Base-by-base conservation (phyloP, 2,113 vertebrate species). In the Sula dactylatra region DNA sequence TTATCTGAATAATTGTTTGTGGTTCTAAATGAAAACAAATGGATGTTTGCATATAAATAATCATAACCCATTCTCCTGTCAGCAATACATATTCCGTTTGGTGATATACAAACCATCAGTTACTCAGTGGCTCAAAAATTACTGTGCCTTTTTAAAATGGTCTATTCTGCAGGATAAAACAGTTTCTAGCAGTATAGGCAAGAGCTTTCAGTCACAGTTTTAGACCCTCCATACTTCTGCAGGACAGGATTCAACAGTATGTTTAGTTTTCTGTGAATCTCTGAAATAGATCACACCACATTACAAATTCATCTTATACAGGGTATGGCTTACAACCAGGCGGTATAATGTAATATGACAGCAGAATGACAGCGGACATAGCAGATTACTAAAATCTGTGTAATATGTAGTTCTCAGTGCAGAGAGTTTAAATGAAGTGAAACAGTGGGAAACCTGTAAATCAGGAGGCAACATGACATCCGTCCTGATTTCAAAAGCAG, bases 1-100 rank as follows among this genome's bases (percentile, higher is more conserved):
- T 97, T 97, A 93, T 69, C 88, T 94, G 82, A 97, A 94, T 93
- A 97, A 97, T 73, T 90, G 31, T 88, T 94, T 95, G 82, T 45
- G 79, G 79, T 45, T 95, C 69, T 94, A 96, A 94, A 96, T 94
- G 76, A 94, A 97, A 98, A 97, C 45, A 97, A 98, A 97, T 92
- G 21, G 31, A 55, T 66, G 50, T 89, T 85, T 88, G 61, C 76
- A 79, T 84, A 92, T 72, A 95, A 97, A 96, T 91, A 96, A 97
- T 89, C 67, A 76, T 92, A 97, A 96, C 55, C n/a, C 54, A 49
- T 85, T 97, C 97, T 92, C 62, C 92, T 96, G 70, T 64, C 82
- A 94, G 45, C 18, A 72, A 86, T 49, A 56, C 12, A 32, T 47
- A 85, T 88, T 97, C 66, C 22, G 55, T 1, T 49, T 76, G 58